These are phyloP conservation scores for Macrosoma leucophasiata DNA, from an alignment of 2,888 invertebrate species.

Conservation along the genomic window DNA sequence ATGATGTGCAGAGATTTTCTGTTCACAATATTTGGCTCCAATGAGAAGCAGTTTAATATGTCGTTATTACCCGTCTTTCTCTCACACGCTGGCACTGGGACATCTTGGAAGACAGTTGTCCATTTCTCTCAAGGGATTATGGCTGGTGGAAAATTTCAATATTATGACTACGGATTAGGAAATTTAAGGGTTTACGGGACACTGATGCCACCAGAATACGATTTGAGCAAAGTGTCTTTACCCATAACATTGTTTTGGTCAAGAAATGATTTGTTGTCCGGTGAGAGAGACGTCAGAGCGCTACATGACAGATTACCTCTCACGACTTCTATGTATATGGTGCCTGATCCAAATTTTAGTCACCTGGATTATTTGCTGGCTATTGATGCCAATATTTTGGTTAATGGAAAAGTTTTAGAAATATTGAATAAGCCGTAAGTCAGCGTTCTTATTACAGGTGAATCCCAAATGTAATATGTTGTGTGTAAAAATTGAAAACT, in stretches of 20 bases:
- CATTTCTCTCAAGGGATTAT: constrained; percentile 80
- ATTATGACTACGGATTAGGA: constrained; percentile 80
- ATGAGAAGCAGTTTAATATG: constrained; percentile 80
- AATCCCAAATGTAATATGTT: too few relatives aligned
- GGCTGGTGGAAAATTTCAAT: constrained; percentile 73
- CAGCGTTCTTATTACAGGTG: too few relatives aligned
- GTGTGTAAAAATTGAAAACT: too few relatives aligned
- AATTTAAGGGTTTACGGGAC: constrained; percentile 76
- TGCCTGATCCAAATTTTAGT: constrained; percentile 79
- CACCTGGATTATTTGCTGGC: constrained; percentile 85
- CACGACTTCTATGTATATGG: constrained; percentile 67
- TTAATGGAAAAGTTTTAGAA: constrained; percentile 72
- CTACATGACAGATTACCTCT: constrained; percentile 67
- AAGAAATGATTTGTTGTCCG: constrained; percentile 82
- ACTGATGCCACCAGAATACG: constrained; percentile 76
- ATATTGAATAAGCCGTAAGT: constrained; percentile 33
- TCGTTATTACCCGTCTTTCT: constrained; percentile 81
- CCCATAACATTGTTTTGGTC: constrained; percentile 81
- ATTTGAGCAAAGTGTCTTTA: constrained; percentile 72
- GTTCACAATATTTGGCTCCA: constrained; percentile 83
- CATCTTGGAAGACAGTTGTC: constrained; percentile 82
- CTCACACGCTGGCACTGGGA: constrained; percentile 82
- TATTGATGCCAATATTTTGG: constrained; percentile 71
- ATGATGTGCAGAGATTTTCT: constrained; percentile 81
- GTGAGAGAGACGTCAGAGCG: constrained; percentile 74